Base-by-base conservation (phyloP, 2,797 vertebrate species). In the Myripristis murdjan region DNA sequence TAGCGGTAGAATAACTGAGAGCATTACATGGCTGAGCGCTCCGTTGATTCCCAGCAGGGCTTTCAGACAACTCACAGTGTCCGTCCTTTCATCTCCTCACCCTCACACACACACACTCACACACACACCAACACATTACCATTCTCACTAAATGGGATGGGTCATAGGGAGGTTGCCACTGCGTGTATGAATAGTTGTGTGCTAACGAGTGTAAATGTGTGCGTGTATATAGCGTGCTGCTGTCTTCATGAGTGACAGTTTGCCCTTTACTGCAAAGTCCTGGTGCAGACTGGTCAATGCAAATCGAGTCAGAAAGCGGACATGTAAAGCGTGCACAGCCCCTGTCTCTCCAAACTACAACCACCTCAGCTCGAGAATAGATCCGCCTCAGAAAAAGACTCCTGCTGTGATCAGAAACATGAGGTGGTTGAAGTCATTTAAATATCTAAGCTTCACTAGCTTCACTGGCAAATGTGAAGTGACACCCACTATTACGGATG, bases 1-100 rank as follows among this genome's bases (percentile, higher is more conserved):
- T n/a, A 41, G 23, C 52, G 8, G 49, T 43, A 51, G 31, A 39
- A 59, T 68, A 58, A 80, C 73, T 76, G 76, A 75, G 69, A 88
- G 81, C 77, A 82, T 91, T 84, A 77, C 79, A 80, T 49, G 77
- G 74, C 44, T 87, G 89, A 88, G 58, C 20, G 77, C 89, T 87
- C 72, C 3, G 4, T 61, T 72, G 74, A 69, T 64, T 89, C 89
- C 85, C 84, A 87, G 84, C 86, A 83, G 81, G 78, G 84, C 87
- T 88, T 88, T 87, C 60, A 85, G 77, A 87, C 85, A 84, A 84
- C 84, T 80, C 75, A 48, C 28, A 72, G 82, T 73, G 75, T 83
- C 83, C 71, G 35, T 85, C 63, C 26, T 58, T 86, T 75, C 63
- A 56, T 74, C 75, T 79, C 68, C 73, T 77, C 77, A 52, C 64